These are phyloP conservation scores for Aselliscus stoliczkanus DNA, from an alignment of 2,797 vertebrate species.

Conservation along the genomic window DNA sequence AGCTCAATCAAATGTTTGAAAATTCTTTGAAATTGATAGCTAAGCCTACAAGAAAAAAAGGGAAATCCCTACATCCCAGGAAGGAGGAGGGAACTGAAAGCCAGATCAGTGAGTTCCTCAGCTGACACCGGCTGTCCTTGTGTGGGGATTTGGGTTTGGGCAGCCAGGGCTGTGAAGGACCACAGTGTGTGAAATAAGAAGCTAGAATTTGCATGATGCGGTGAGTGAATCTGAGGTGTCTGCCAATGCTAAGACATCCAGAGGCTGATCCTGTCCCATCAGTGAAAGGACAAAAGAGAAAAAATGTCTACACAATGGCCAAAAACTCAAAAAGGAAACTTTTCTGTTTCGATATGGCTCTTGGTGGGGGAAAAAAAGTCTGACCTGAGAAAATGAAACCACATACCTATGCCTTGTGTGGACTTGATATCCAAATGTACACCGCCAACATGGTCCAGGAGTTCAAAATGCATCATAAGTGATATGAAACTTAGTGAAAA, in stretches of 20 bases:
- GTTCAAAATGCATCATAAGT: neutral
- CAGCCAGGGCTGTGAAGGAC: neutral
- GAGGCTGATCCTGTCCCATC: neutral
- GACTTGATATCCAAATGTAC: neutral
- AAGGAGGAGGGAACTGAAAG: slow-evolving; percentile 52
- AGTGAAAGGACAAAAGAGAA: neutral
- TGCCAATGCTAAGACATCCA: neutral
- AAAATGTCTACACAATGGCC: neutral
- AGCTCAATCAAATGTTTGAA: neutral
- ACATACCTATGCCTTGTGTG: neutral
- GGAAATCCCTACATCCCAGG: slow-evolving; percentile 36
- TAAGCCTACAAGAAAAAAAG: neutral
- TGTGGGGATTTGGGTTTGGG: neutral
- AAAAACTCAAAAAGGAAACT: neutral
- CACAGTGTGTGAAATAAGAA: neutral
- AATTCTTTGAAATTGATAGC: slow-evolving; percentile 40
- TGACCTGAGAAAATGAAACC: neutral
- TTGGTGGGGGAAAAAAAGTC: neutral
- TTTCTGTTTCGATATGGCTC: neutral
- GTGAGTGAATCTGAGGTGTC: neutral
- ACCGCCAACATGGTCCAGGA: neutral
- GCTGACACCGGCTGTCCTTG: neutral
- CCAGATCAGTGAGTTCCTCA: neutral
- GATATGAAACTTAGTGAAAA: neutral
- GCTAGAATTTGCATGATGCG: neutral